Evolutionary conservation across 2,113 vertebrate genomes (phyloP), one percentile per base, ranked within the genome.

Genomic region (Cardinalis cardinalis): DNA sequence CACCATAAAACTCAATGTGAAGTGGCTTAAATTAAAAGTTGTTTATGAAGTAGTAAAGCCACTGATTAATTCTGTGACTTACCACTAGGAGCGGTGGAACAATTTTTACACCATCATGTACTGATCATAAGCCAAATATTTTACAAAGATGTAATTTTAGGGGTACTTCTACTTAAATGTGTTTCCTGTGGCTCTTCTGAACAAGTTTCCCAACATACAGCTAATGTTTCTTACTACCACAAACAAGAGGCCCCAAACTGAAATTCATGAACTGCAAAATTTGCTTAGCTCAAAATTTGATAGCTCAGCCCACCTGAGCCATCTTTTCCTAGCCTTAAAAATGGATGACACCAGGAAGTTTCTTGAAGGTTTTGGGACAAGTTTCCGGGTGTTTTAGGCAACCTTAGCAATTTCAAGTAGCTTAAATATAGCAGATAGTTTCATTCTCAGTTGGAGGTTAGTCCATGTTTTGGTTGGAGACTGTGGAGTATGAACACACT

Each of bases 61-160:
- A 48, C 16, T 40, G 14, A 76, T 69, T 68, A 43, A 68, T 64
- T 61, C 17, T 29, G 18, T 4, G 19, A 43, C 5, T 52, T 74
- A 55, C 4, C 18, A 65, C 34, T 24, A 34, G 25, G 11, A 70
- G 23, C n/a, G 38, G 6, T 78, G 46, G 65, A 90, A 81, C 2
- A 3, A 63, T 40, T 34, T 70, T 77, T 80, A 81, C 4, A 44
- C 8, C 24, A 70, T 8, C 0, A 0, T 55, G 18, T 36, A 14
- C 25, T 66, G 24, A 13, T n/a, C 36, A 26, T 16, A 53, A 51
- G n/a, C 12, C 18, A 61, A 2, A 2, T 65, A 64, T 36, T 24
- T 51, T 48, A 59, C 0, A 0, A 58, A 74, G 1, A 3, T 18
- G 31, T 29, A 73, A 66, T 56, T 79, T 59, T 59, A 81, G 25